Evolutionary conservation across 2,797 vertebrate species (phyloP), one percentile per base, ranked within the genome.

Genomic region (Cichlasoma orientale): DNA sequence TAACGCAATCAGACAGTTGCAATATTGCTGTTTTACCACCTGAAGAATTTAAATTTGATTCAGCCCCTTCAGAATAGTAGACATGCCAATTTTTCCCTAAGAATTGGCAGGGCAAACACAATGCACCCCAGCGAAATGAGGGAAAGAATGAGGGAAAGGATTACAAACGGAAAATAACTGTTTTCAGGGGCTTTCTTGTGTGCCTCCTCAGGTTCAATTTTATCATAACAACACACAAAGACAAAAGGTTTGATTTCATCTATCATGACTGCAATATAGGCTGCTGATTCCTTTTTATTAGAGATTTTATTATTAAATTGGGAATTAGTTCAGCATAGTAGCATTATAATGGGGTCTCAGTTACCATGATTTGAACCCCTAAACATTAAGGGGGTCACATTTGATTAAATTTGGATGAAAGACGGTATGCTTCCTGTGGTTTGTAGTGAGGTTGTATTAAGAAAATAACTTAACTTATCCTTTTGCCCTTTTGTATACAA

Each of bases 21-120:
- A 93, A 94, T 94, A 93, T 94, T 94, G 92, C 91, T 90, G 86
- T 92, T 92, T 94, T 93, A 93, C 91, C 91, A 94, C 91, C 93
- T 95, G 92, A 94, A 94, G 89, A 93, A 94, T 94, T 93, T 92
- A 90, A 93, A 94, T 94, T 93, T 93, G 86, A 92, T 92, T 93
- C 89, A 88, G 84, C 88, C 90, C 90, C 91, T 83, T 92, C 91
- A 90, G 90, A 92, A 88, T 88, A 89, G 91, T 78, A 88, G 89
- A 91, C 82, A 92, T 88, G 90, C 90, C 90, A 93, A 92, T 93
- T 93, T 92, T 89, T 85, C 75, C 86, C 84, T 72, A 78, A 84
- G 82, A 92, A 93, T 88, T 92, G 91, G 89, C 90, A 91, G 89
- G 82, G 91, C 86, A 92, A 94, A 93, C 86, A 92, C 82, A 92